Conservation (phyloP, 1,140 invertebrate species). For the Drosophila sturtevanti region DNA sequence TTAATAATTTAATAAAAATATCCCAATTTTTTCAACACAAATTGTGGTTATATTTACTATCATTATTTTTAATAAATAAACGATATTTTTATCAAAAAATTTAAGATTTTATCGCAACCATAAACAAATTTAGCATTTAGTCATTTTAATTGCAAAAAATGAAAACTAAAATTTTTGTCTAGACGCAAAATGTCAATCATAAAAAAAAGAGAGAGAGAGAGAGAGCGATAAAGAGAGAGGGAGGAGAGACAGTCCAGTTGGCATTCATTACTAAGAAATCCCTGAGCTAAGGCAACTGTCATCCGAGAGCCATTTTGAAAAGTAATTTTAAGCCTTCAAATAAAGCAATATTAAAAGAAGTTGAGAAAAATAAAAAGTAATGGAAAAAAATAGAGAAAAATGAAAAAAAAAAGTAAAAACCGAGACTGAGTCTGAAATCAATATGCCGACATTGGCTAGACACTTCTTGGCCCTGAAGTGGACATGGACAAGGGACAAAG, state of each 20-base stretch:
- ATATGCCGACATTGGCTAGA: conserved; percentile 74
- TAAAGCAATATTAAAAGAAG: conserved; percentile 35
- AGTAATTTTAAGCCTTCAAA: conserved; percentile 64
- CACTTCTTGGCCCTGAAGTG: conserved; percentile 65
- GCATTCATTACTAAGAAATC: conserved; percentile 21
- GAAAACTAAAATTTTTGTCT: conserved; percentile 39
- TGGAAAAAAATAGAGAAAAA: conserved; percentile 22
- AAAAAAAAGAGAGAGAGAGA: conserved; percentile 58
- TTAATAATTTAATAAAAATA: not conserved
- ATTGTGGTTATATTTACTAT: not conserved
- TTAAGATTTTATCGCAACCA: not conserved
- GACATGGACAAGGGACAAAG: conserved; percentile 30
- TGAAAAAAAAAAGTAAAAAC: conserved; percentile 5
- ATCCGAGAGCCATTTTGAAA: conserved; percentile 52
- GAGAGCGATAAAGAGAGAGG: too few relatives aligned
- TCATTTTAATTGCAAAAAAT: conserved; percentile 63
- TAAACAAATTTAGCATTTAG: conserved; percentile 10
- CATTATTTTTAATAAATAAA: not conserved
- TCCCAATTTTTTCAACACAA: not conserved
- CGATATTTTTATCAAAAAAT: not conserved
- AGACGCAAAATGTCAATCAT: conserved; percentile 61
- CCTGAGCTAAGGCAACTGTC: conserved; percentile 1
- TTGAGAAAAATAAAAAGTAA: conserved; percentile 9
- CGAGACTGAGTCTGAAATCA: conserved; percentile 50
- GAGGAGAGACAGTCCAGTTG: too few relatives aligned